phyloP scores from a whole-genome alignment of 2,888 invertebrate genomes.

The Trachelus troglodyta region DNA sequence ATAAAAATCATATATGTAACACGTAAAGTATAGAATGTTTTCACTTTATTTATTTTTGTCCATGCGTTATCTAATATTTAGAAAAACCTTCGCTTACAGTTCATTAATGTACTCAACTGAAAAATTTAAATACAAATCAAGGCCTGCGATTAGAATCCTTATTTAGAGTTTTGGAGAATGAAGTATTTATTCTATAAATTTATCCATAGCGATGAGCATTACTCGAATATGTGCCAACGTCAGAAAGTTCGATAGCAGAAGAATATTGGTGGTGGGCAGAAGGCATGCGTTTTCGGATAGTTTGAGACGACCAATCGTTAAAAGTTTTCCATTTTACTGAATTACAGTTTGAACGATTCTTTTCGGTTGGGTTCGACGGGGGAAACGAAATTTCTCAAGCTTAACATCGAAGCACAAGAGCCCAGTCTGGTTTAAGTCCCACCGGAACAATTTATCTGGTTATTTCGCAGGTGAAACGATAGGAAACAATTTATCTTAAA shows the following conservation, averaged over 20 bases:
- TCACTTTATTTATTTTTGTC: too few species aligned
- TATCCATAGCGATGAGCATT: slow-evolving; percentile 31
- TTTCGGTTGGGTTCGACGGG: slow-evolving; percentile 11
- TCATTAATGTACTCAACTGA: too few species aligned
- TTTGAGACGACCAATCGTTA: slow-evolving; percentile 26
- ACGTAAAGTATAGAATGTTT: too few species aligned
- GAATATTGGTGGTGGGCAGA: too few species aligned
- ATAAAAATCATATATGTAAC: too few species aligned
- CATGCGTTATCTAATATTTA: too few species aligned
- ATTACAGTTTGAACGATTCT: slow-evolving; percentile 36
- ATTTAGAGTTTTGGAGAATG: slow-evolving; percentile 32
- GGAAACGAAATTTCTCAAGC: slow-evolving; percentile 34
- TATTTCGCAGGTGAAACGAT: slow-evolving; percentile 19
- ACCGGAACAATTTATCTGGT: slow-evolving; percentile 24
- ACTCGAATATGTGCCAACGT: slow-evolving; percentile 19
- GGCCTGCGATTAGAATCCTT: slow-evolving; percentile 27
- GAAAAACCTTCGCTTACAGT: too few species aligned
- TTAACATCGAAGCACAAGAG: slow-evolving; percentile 25
- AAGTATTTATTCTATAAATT: slow-evolving; percentile 32
- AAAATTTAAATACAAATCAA: slow-evolving; percentile 23
- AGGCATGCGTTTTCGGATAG: slow-evolving; percentile 16
- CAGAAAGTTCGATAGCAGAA: background rate
- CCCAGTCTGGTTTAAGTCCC: slow-evolving; percentile 18
- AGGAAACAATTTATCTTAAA: slow-evolving; percentile 30
- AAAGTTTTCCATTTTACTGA: slow-evolving; percentile 38